Evolutionary conservation across 2,113 vertebrate genomes (phyloP), one percentile per base, ranked within the genome.

Genomic region (Aythya baeri): DNA sequence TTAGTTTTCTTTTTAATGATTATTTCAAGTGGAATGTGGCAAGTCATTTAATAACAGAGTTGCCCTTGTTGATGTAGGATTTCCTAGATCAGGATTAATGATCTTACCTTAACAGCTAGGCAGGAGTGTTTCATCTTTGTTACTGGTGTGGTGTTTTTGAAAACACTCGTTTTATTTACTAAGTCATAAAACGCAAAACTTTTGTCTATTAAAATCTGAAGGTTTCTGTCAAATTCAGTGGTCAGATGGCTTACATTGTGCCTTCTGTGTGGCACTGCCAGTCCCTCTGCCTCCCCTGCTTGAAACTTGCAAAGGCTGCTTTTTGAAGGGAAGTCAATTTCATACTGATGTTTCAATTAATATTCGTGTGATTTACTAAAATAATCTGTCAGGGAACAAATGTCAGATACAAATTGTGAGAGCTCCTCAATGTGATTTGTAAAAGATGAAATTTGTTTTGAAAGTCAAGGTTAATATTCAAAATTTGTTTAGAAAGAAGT

Each of bases 371-470:
- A 70, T 52, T 43, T 43, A 44, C 17, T 70, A 21, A 94, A 75
- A 79, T 73, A 79, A 83, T 76, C 52, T 72, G 13, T 13, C 4
- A 6, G 52, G 12, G 4, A 43, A 34, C 16, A 8, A 54, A 18
- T 1, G 6, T 70, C 44, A 77, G 44, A 70, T 70, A 15, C n/a
- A 79, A 73, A 49, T 88, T 76, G 44, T 8, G 1, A 25, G n/a
- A 67, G 13, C 18, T 74, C 89, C 27, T 82, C 41, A 13, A 25
- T 70, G 17, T 55, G 43, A 2, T 44, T 26, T 73, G 72, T 83
- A 27, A 59, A 74, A 91, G 54, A 36, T 41, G 22, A 67, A 17
- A 22, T 61, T 89, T 93, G 65, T 87, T 91, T 93, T 58, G 44
- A 44, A 44, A 66, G n/a, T 62, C 0, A 0, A 31, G 54, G 44